Base-by-base conservation (phyloP, 2,797 vertebrate species). In the Parotocinclus haroldoi region DNA sequence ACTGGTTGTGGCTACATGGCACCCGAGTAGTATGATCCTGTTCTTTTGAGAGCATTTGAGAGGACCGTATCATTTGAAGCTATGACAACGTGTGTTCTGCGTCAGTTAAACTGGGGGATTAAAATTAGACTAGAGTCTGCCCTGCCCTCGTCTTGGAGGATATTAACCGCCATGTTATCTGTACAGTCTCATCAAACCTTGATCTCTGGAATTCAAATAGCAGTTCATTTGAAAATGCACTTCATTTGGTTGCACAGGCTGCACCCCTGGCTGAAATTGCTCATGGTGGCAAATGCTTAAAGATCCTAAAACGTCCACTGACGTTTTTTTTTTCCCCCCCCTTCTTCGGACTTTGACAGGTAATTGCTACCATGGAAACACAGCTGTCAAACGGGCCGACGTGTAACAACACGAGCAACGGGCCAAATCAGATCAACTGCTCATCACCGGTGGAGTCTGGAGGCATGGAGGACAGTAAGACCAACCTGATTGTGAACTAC, bases 291-390 rank as follows among this genome's bases (percentile, higher is more conserved):
- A 39, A 63, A 50, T 56, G 10, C 40, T 44, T 44, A 44, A 44
- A 44, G 40, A 2, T 44, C 2, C 11, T n/a, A 44, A 1, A 12
- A 44, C 50, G 37, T 42, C 17, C 40, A 39, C 37, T 67, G 44
- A 56, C 44, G 27, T 27, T 58, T 58, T n/a, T n/a, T n/a, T n/a
- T n/a, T n/a, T n/a, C n/a, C n/a, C n/a, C n/a, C 7, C 17, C 11
- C 9, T 11, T 27, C 8, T n/a, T 53, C 74, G 49, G 83, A 84
- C 89, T 83, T 93, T 91, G 96, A 93, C 96, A 98, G 93, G 95
- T 99, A 87, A 94, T 99, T 87, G 92, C 95, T 91, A 94, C 96
- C 89, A 99, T 99, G 97, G 97, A 99, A 92, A 96, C 96, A 85
- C 96, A 99, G 84, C 89, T 99, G 83, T 96, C 97, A 84, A 99